phyloP scores from a whole-genome alignment of 2,113 vertebrate species.

The Orcinus orca region DNA sequence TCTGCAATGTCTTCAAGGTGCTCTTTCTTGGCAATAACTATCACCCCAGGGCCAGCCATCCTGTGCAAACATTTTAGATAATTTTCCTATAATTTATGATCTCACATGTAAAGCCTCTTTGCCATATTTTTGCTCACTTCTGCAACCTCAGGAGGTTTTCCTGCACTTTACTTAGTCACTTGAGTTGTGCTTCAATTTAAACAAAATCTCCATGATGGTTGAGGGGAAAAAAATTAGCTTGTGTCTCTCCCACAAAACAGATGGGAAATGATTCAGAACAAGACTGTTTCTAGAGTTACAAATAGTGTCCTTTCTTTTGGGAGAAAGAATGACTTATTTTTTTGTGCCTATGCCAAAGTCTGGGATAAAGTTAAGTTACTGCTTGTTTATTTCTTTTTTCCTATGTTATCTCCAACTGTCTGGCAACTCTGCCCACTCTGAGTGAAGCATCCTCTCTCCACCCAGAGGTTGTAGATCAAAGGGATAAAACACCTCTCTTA shows the following conservation, averaged over 20 bases:
- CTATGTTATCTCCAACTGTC: background rate
- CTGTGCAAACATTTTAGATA: background rate
- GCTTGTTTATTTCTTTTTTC: constrained; percentile 47
- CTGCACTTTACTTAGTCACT: background rate
- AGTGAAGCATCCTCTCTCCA: background rate
- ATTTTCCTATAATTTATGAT: background rate
- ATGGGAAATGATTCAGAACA: constrained; percentile 49
- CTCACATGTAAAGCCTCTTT: background rate
- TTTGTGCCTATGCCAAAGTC: constrained; percentile 43
- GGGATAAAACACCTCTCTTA: background rate
- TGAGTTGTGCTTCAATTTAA: background rate
- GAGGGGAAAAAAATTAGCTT: background rate
- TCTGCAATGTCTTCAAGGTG: background rate
- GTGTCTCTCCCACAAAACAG: constrained; percentile 45
- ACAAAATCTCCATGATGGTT: background rate
- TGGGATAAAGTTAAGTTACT: constrained; percentile 41
- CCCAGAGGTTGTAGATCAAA: background rate
- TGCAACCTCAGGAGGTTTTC: background rate
- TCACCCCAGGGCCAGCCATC: too few species aligned
- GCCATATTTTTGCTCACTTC: background rate
- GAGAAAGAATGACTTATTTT: constrained; percentile 26
- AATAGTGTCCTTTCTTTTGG: background rate
- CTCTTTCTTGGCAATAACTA: background rate
- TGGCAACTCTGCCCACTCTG: background rate
- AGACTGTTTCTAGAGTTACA: constrained; percentile 29